Conservation (phyloP, 2,888 invertebrate species). For the Spilarctia lutea region DNA sequence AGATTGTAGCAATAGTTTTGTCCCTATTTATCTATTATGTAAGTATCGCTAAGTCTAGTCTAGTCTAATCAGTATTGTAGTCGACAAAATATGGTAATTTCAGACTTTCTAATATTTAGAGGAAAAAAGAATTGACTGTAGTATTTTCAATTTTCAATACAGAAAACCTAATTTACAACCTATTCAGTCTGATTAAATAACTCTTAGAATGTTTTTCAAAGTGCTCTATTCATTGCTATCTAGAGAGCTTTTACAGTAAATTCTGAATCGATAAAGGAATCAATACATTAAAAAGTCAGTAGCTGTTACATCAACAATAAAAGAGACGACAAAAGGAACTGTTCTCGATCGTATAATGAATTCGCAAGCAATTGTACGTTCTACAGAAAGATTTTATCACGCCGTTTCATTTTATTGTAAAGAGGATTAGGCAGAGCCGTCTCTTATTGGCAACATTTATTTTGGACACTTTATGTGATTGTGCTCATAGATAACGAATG, state of each 20-base stretch:
- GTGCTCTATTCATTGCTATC: not conserved
- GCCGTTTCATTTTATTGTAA: conserved; percentile 46
- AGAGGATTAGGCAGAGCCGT: conserved; percentile 35
- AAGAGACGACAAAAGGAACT: conserved; percentile 27
- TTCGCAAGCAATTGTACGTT: conserved; percentile 48
- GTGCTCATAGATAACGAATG: not conserved
- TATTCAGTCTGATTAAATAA: not conserved
- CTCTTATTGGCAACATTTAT: conserved; percentile 45
- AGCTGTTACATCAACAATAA: conserved; percentile 17
- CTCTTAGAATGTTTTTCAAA: not conserved
- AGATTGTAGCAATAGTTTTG: no score
- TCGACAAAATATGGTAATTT: not conserved
- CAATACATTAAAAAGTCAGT: conserved; percentile 19
- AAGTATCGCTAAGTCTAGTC: not conserved
- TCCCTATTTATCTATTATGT: no score
- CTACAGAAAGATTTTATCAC: conserved; percentile 50
- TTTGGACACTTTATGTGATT: conserved; percentile 45
- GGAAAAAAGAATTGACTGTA: not conserved
- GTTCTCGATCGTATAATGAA: conserved; percentile 39
- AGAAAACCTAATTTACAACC: not conserved
- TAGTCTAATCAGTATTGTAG: no score
- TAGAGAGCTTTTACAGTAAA: not conserved
- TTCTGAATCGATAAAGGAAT: conserved; percentile 13
- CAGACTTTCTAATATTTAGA: not conserved
- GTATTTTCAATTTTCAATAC: not conserved